Evolutionary conservation across 2,797 vertebrate genomes (phyloP).

Genomic region (Silurus lanzhouensis): DNA sequence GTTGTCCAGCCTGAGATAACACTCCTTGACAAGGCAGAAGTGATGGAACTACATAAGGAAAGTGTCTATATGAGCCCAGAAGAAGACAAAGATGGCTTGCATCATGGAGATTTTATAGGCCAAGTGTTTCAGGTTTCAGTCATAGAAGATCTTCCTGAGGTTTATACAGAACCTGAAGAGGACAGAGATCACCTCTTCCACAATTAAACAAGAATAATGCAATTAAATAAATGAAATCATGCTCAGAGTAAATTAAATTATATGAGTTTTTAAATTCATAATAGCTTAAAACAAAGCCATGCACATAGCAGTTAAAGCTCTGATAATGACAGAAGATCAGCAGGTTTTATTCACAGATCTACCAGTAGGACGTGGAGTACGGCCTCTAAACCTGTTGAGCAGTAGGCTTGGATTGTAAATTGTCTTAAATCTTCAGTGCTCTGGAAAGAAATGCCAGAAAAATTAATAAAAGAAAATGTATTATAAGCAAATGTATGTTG

Average conservation of each 20-base stretch:
- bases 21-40: slow-evolving; percentile 17
- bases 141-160: slow-evolving; percentile 34
- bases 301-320: neutral
- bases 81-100: slow-evolving; percentile 68
- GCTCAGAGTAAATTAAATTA: neutral
- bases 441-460: neutral
- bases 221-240: slow-evolving; percentile 3
- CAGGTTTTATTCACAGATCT: neutral
- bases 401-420: neutral
- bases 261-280: neutral
- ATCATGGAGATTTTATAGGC: slow-evolving; percentile 57
- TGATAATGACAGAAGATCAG: neutral
- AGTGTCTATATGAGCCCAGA: slow-evolving; percentile 41
- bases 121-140: slow-evolving; percentile 26
- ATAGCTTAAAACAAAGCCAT: neutral
- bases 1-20: slow-evolving; percentile 21
- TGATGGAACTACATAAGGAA: neutral
- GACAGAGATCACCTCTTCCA: slow-evolving; percentile 74
- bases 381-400: neutral
- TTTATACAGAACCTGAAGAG: slow-evolving; percentile 69
- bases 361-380: neutral
- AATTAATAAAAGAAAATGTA: neutral
- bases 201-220: slow-evolving; percentile 16
- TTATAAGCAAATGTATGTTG: neutral
- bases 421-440: neutral